phyloP scores from a whole-genome alignment of 1,140 invertebrate genomes.

The Drosophila mojavensis region DNA sequence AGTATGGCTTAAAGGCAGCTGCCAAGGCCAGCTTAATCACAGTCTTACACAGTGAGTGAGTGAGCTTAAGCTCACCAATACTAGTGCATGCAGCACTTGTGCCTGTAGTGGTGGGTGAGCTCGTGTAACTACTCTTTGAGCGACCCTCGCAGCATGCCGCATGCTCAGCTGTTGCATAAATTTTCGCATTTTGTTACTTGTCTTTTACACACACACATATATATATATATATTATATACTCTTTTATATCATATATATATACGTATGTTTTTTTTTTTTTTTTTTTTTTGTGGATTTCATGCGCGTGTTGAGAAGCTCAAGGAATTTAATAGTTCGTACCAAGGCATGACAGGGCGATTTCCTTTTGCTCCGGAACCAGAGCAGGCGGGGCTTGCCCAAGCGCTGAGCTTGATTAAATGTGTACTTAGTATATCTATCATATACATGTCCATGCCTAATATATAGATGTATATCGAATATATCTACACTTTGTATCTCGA shows the following conservation, averaged over 20 bases:
- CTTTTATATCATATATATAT: neutral
- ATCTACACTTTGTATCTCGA: no score
- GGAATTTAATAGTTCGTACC: constrained; percentile 57
- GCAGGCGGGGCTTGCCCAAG: neutral
- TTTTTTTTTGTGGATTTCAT: constrained; percentile 57
- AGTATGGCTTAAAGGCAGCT: neutral
- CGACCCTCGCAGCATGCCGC: constrained; percentile 48
- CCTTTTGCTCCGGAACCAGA: neutral
- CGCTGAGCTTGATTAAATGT: no score
- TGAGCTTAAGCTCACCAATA: neutral
- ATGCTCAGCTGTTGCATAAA: constrained; percentile 77
- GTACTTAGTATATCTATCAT: neutral
- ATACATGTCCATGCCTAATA: no score
- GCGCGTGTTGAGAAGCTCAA: constrained; percentile 70
- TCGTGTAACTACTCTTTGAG: neutral
- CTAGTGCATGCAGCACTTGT: neutral
- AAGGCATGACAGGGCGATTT: constrained; percentile 63
- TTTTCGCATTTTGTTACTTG: constrained; percentile 70
- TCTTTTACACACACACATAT: constrained; percentile 29
- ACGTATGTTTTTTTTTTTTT: constrained; percentile 16
- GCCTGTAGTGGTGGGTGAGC: neutral
- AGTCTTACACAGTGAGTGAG: neutral
- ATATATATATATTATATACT: constrained; percentile 1
- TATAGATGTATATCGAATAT: no score
- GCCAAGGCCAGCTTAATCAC: neutral